Conservation (phyloP, 2,888 invertebrate species). For the Athalia cordata region DNA sequence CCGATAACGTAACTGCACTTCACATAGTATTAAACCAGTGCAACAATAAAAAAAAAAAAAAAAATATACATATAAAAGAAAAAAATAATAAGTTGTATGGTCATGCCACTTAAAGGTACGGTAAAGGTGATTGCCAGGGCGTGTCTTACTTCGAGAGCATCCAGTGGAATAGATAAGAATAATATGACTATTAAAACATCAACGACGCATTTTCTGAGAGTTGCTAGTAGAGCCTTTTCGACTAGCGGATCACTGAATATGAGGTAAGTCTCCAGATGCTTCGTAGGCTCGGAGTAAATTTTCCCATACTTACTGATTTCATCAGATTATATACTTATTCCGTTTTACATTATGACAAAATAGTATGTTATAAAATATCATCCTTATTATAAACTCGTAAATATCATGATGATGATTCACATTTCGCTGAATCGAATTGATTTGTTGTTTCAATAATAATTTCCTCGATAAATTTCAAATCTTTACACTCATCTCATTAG, state of each 20-base stretch:
- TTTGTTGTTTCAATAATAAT: too few relatives aligned
- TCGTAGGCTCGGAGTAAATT: neutral
- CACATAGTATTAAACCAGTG: too few relatives aligned
- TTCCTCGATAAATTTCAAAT: too few relatives aligned
- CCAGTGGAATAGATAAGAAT: slow-evolving; percentile 42
- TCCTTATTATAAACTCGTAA: too few relatives aligned
- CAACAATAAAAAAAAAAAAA: neutral
- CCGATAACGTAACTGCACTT: too few relatives aligned
- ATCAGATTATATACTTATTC: neutral
- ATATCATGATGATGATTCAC: too few relatives aligned
- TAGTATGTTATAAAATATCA: too few relatives aligned
- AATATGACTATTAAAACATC: slow-evolving; percentile 48
- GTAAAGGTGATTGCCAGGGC: slow-evolving; percentile 54
- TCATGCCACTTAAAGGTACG: slow-evolving; percentile 34
- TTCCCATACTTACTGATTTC: neutral
- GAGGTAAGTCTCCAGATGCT: slow-evolving; percentile 61
- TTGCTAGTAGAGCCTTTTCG: slow-evolving; percentile 61
- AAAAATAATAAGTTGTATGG: neutral
- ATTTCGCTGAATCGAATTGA: too few relatives aligned
- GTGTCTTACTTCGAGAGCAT: slow-evolving; percentile 52
- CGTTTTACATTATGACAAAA: neutral
- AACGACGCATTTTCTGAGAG: slow-evolving; percentile 51
- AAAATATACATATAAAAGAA: neutral
- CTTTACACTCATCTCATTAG: too few relatives aligned
- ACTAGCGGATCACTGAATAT: slow-evolving; percentile 60